Percentiles rank a stretch among this genome's conserved stretches.
Evolutionary conservation across 2,797 vertebrate genomes (phyloP).

Genomic region (Anguilla megastoma): DNA sequence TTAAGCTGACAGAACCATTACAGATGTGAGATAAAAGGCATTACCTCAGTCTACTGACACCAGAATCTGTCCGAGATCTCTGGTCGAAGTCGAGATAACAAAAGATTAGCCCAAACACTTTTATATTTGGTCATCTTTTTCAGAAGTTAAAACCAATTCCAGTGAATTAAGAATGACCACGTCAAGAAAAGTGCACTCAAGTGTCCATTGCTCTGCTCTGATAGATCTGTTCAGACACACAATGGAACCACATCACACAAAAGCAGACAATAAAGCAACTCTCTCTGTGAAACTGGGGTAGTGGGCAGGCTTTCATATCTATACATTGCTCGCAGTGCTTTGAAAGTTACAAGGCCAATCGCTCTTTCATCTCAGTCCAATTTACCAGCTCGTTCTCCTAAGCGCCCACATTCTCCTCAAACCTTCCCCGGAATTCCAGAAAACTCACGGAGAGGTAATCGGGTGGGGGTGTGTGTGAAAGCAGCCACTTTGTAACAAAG

Average conservation of each 20-base stretch:
- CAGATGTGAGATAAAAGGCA: background rate
- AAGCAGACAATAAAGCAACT: background rate
- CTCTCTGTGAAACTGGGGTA: background rate
- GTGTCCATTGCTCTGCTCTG: background rate
- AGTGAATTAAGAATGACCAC: background rate
- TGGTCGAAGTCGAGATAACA: no score
- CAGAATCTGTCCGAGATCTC: no score
- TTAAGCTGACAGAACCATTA: background rate
- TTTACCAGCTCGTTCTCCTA: background rate
- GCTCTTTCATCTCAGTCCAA: background rate
- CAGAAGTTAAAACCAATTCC: background rate
- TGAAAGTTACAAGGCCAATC: background rate
- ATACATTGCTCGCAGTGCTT: background rate
- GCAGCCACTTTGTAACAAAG: background rate
- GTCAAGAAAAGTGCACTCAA: background rate
- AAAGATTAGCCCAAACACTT: no score
- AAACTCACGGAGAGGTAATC: background rate
- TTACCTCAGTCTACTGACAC: background rate
- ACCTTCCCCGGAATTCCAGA: background rate
- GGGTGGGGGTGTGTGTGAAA: background rate
- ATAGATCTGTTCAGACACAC: background rate
- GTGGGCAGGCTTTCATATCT: background rate
- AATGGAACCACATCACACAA: background rate
- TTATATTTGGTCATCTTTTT: no score
- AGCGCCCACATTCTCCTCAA: background rate